These are phyloP conservation scores for Nebria ingens DNA, from an alignment of 1,140 invertebrate genomes.

Conservation along the genomic window DNA sequence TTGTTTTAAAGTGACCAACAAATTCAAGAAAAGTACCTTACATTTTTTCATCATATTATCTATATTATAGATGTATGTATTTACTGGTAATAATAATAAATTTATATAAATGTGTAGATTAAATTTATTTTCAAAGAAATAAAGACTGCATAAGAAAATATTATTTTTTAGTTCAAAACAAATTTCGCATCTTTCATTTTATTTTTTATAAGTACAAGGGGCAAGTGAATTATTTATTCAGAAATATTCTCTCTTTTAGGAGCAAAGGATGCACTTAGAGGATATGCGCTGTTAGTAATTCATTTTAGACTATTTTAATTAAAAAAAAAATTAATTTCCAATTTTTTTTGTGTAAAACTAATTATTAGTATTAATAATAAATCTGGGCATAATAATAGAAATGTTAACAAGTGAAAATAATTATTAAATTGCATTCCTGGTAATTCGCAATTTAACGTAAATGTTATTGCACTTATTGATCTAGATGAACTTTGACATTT, in stretches of 20 bases:
- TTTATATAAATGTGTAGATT: neutral
- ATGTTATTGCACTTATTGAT: neutral
- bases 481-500: neutral
- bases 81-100: neutral
- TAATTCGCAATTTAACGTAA: neutral
- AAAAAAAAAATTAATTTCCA: too few species aligned
- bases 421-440: neutral
- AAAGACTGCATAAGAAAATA: conserved; percentile 5
- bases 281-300: too few species aligned
- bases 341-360: too few species aligned
- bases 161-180: neutral
- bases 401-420: too few species aligned
- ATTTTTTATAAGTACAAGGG: too few species aligned
- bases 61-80: neutral
- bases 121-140: conserved; percentile 3
- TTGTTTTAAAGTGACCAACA: neutral
- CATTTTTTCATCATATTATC: neutral
- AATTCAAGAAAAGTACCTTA: neutral
- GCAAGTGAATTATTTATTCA: too few species aligned
- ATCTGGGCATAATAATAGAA: too few species aligned
- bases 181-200: neutral
- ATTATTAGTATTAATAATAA: too few species aligned
- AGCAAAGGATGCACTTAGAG: too few species aligned
- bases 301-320: too few species aligned
- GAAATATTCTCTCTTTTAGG: too few species aligned